A percentile compares a stretch with the other conserved stretches of the same genome.
Evolutionary conservation across 2,113 vertebrate species (phyloP).

Genomic region (Leptobrachium leishanense): DNA sequence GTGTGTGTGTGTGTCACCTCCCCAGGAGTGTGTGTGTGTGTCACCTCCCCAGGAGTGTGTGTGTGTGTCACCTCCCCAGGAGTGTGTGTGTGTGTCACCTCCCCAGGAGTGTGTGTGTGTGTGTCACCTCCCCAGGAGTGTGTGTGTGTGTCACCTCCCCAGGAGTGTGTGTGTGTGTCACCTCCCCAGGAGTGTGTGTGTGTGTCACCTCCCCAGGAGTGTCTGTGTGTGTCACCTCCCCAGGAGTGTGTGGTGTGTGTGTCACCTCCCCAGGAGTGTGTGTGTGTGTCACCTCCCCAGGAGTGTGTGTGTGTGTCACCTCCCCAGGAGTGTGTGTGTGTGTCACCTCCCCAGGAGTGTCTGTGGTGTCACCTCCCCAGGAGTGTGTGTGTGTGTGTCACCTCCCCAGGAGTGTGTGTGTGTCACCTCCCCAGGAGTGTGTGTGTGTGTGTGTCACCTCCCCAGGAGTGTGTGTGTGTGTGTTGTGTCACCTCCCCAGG

Average conservation of each 20-base stretch:
- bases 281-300: not conserved
- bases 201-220: not conserved
- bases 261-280: not conserved
- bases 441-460: not conserved
- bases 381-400: not conserved
- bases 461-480: not conserved
- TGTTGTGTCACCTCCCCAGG: not conserved
- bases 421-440: not conserved
- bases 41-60: not conserved
- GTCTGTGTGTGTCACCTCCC: not conserved
- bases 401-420: not conserved
- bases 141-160: not conserved
- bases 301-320: not conserved
- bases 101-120: not conserved
- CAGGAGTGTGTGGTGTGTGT: not conserved
- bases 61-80: not conserved
- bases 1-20: not conserved
- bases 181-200: not conserved
- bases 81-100: not conserved
- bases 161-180: not conserved
- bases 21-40: not conserved
- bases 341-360: not conserved
- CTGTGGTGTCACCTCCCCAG: not conserved
- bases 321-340: not conserved
- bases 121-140: not conserved